Base-by-base conservation (phyloP, 2,113 vertebrate species). In the Aphelocoma coerulescens region DNA sequence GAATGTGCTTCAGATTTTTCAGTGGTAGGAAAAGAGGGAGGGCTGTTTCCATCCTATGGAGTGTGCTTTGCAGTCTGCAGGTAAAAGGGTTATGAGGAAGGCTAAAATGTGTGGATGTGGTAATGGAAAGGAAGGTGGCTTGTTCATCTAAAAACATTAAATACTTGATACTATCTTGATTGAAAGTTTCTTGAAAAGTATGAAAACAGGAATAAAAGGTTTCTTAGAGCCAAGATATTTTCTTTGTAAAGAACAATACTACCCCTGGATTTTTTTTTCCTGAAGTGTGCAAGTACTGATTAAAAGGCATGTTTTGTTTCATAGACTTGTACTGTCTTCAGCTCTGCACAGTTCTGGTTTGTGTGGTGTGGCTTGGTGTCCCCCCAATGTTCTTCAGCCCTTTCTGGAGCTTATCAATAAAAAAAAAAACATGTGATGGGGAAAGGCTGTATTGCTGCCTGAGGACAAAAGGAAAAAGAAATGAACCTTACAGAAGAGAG, bases 51-150 rank as follows among this genome's bases (percentile, higher is more conserved):
- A 37, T 58, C 71, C 54, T 67, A 65, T 7, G 72, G 69, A 65
- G 46, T 94, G 95, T 97, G 95, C 96, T 97, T 96, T 92, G 89
- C 67, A 75, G 8, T 73, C 22, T 88, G 84, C 63, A 49, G 52
- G 37, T 43, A 23, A 27, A 49, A n/a, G 71, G 27, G 41, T 61
- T 73, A 3, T 24, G 46, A 68, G 41, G 65, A 61, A 87, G 54
- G 74, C 52, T 75, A n/a, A 75, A 89, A 72, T 39, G 18, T 37
- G 10, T 27, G 77, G 51, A 43, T 57, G 27, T n/a, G 46, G 68
- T 22, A 66, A 57, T 12, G 24, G 54, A 44, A 57, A 92, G 73
- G 7, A 67, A 55, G 3, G 16, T 55, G 35, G 23, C 28, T 41
- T 66, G 8, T 37, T 73, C 20, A 65, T 72, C 33, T 87, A 76